Evolutionary conservation across 2,888 invertebrate species (phyloP).

Genomic region (Drosophila longiperda): DNA sequence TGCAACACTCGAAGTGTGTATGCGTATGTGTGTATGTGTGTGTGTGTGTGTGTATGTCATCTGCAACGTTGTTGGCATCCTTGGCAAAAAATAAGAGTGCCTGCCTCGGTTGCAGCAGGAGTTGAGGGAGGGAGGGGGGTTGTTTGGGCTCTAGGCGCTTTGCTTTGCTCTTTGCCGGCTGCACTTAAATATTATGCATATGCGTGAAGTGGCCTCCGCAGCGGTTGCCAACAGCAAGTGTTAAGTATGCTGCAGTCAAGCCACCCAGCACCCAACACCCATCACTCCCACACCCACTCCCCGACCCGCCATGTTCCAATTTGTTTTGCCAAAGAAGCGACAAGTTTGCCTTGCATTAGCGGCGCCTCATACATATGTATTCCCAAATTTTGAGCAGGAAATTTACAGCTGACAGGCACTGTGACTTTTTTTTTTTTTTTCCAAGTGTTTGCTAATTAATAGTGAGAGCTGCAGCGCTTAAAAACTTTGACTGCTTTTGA

Average conservation of each 20-base stretch:
- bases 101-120: background rate
- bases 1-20: slow-evolving; percentile 67
- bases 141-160: slow-evolving; percentile 50
- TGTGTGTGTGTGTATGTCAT: slow-evolving; percentile 28
- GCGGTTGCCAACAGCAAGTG: slow-evolving; percentile 57
- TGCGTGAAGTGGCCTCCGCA: slow-evolving; percentile 63
- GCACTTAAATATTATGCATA: slow-evolving; percentile 79
- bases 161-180: slow-evolving; percentile 75
- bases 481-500: slow-evolving; percentile 17
- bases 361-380: slow-evolving; percentile 22
- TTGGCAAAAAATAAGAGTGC: slow-evolving; percentile 71
- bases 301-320: slow-evolving; percentile 36
- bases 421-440: slow-evolving; percentile 5
- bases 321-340: slow-evolving; percentile 40
- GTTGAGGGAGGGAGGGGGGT: background rate
- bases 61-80: slow-evolving; percentile 36
- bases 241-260: slow-evolving; percentile 55
- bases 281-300: background rate
- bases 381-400: slow-evolving; percentile 17
- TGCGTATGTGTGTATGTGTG: slow-evolving; percentile 17
- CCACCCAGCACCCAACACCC: background rate
- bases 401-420: slow-evolving; percentile 27
- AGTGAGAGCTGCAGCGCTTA: slow-evolving; percentile 13
- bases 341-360: slow-evolving; percentile 34
- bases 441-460: slow-evolving; percentile 41